Percentiles rank a stretch among this genome's conserved stretches.
Conservation (phyloP, 2,113 vertebrate species). For the Paramormyrops kingsleyae region DNA sequence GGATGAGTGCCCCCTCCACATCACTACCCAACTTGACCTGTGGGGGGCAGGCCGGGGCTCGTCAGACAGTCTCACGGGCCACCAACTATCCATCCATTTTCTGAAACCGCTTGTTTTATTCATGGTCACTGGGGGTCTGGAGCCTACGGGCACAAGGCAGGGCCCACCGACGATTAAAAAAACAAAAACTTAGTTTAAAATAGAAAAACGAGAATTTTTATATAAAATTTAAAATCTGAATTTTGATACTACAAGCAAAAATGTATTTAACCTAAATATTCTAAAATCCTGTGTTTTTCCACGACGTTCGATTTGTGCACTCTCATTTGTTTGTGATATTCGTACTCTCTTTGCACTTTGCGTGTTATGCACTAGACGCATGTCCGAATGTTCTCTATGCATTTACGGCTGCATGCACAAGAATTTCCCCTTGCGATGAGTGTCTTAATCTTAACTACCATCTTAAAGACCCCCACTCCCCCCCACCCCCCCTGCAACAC, state of each 20-base stretch:
- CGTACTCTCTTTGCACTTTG: background rate
- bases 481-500: background rate
- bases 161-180: background rate
- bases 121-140: background rate
- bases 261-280: background rate
- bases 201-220: background rate
- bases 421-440: background rate
- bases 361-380: background rate
- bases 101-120: background rate
- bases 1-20: constrained; percentile 87
- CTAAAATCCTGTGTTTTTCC: background rate
- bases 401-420: background rate
- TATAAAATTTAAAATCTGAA: background rate
- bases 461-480: background rate
- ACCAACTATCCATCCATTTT: background rate
- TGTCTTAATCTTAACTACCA: background rate
- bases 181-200: background rate
- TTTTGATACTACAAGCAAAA: background rate
- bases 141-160: background rate
- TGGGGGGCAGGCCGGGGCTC: no score
- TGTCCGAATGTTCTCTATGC: background rate
- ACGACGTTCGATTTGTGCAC: background rate
- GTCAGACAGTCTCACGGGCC: background rate
- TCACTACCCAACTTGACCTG: constrained; percentile 93
- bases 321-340: background rate